Evolutionary conservation across 2,797 vertebrate species (phyloP).

Genomic region (Poecilia picta): DNA sequence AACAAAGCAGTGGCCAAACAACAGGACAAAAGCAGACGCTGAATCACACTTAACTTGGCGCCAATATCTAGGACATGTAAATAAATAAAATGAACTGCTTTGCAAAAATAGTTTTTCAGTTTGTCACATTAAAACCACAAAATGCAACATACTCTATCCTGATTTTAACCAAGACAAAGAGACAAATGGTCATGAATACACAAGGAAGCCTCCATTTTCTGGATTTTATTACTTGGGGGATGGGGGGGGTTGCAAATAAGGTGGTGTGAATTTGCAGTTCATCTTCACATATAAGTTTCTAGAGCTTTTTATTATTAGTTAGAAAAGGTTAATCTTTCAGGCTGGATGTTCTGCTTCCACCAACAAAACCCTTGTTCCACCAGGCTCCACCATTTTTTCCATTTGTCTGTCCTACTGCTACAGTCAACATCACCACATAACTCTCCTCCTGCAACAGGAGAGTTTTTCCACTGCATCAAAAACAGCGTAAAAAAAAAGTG

Average conservation of each 20-base stretch:
- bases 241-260: not conserved
- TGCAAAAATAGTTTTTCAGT: not conserved
- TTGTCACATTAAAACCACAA: no score
- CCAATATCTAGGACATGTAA: not conserved
- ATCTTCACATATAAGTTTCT: conserved; percentile 27
- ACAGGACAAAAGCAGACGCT: conserved; percentile 38
- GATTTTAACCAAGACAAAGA: not conserved
- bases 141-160: not conserved
- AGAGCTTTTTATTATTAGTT: not conserved
- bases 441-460: conserved; percentile 6
- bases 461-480: conserved; percentile 25
- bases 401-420: conserved; percentile 48
- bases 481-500: conserved; percentile 15
- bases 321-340: conserved; percentile 13
- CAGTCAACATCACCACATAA: conserved; percentile 17
- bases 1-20: conserved; percentile 44
- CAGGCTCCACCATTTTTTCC: conserved; percentile 12
- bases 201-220: not conserved
- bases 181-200: not conserved
- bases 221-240: not conserved
- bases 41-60: conserved; percentile 21
- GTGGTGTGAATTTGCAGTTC: conserved; percentile 6
- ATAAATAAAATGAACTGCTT: not conserved
- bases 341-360: conserved; percentile 9
- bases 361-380: conserved; percentile 18